These are phyloP conservation scores for Porites cylindrica DNA, from an alignment of 92 coral and sea anemone species.

Conservation along the genomic window DNA sequence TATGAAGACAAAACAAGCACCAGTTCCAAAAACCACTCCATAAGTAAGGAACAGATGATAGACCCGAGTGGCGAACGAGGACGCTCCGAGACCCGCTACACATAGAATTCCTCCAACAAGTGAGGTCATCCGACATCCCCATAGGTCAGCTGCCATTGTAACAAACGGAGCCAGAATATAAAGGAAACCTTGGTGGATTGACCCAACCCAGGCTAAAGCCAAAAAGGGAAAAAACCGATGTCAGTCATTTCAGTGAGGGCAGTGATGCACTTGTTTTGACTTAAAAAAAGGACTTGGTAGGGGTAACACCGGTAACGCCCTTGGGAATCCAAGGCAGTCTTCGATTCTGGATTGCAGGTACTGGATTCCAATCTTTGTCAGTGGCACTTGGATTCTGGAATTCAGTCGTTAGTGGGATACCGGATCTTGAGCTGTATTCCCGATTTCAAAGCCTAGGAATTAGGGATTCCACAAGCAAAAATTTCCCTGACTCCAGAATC, in stretches of 20 bases:
- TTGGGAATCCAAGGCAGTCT: too few species aligned
- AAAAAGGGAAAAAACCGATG: neutral
- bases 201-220: constrained; percentile 20
- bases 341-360: too few species aligned
- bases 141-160: constrained; percentile 2
- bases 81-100: constrained; percentile 12
- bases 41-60: constrained; percentile 16
- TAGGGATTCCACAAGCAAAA: too few species aligned
- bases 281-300: neutral
- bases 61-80: constrained; percentile 10
- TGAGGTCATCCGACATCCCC: constrained; percentile 36
- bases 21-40: constrained; percentile 26
- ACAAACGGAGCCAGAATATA: constrained; percentile 26
- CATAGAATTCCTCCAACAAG: constrained; percentile 26
- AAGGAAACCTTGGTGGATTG: constrained; percentile 5
- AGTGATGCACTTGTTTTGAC: neutral
- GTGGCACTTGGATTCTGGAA: too few species aligned
- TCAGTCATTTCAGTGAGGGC: neutral
- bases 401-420: too few species aligned
- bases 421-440: too few species aligned
- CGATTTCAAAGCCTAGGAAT: too few species aligned
- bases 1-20: constrained; percentile 8
- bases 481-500: too few species aligned
- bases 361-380: too few species aligned
- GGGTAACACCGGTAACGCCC: neutral